Base-by-base conservation (phyloP, 37 sponge, comb jelly and placozoan species). In the Amphimedon queenslandica region DNA sequence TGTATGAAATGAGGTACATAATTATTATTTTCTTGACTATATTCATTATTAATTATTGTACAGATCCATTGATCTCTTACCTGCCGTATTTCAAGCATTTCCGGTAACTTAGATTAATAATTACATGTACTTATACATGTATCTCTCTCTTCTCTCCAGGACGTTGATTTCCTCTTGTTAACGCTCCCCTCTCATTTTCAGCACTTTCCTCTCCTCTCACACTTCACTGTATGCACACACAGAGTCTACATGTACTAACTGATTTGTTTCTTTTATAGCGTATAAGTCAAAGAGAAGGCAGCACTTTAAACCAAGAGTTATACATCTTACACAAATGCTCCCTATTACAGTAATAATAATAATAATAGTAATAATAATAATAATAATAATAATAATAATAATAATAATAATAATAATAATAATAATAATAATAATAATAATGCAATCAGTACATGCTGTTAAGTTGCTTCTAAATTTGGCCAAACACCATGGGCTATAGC, bases 1-100 rank as follows among this genome's bases (percentile, higher is more conserved):
- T 78, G 66, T 94, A 83, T 76, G 99, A 98, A 71, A 91, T 86
- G 84, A 82, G 96, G 91, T 86, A 73, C 38, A 23, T n/a, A 47
- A 24, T 6, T 23, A 2, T 21, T 36, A 28, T 69, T 24, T 63
- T n/a, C n/a, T n/a, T n/a, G n/a, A n/a, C n/a, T n/a, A n/a, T n/a
- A n/a, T n/a, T n/a, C n/a, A n/a, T n/a, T n/a, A n/a, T n/a, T n/a
- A n/a, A n/a, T n/a, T n/a, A n/a, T n/a, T 16, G 6, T 60, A 20
- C 66, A 91, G 92, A 69, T 86, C 91, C 30, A 53, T 87, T 20
- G 97, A 96, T 68, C 71, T 96, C 58, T 66, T 96, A 37, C 82
- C 91, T 30, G 84, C 80, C 25, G 77, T 90, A 3, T 96, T 96
- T 69, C 69, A 90, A 55, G 51, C 75, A 33, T 96, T 93, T 70